A percentile compares a stretch with the other conserved stretches of the same genome.
Evolutionary conservation across 2,888 invertebrate genomes (phyloP).

Genomic region (Eugnorisma glareosa): DNA sequence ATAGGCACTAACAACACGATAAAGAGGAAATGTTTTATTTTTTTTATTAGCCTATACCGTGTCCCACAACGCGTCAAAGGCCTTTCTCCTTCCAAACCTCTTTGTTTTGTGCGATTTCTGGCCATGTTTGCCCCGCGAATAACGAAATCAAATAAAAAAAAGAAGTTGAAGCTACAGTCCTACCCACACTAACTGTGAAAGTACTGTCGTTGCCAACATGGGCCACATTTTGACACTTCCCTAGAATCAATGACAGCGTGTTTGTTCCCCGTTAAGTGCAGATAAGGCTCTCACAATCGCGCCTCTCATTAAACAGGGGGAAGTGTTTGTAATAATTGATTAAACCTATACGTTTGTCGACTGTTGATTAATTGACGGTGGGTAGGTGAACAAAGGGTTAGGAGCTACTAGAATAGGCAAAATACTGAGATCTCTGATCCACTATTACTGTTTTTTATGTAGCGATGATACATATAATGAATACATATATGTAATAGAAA

Average conservation of each 20-base stretch:
- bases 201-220: neutral
- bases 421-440: neutral
- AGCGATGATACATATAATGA: too few species aligned
- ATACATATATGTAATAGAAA: too few species aligned
- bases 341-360: slow-evolving; percentile 74
- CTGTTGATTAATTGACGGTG: slow-evolving; percentile 69
- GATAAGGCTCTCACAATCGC: slow-evolving; percentile 74
- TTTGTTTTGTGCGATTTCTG: neutral
- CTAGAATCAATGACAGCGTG: slow-evolving; percentile 55
- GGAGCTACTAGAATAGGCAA: slow-evolving; percentile 37
- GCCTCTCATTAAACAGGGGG: slow-evolving; percentile 76
- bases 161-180: neutral
- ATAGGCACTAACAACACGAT: too few species aligned
- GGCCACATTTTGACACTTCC: slow-evolving; percentile 53
- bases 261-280: slow-evolving; percentile 73
- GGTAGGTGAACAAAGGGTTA: slow-evolving; percentile 35
- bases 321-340: slow-evolving; percentile 83
- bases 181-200: neutral
- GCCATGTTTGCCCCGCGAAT: neutral
- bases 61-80: neutral
- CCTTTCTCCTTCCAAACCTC: neutral
- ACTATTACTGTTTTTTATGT: neutral
- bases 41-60: neutral
- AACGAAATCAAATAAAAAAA: neutral
- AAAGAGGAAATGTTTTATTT: too few species aligned